phyloP scores from a whole-genome alignment of 2,888 invertebrate species.

The Cerceris rybyensis region DNA sequence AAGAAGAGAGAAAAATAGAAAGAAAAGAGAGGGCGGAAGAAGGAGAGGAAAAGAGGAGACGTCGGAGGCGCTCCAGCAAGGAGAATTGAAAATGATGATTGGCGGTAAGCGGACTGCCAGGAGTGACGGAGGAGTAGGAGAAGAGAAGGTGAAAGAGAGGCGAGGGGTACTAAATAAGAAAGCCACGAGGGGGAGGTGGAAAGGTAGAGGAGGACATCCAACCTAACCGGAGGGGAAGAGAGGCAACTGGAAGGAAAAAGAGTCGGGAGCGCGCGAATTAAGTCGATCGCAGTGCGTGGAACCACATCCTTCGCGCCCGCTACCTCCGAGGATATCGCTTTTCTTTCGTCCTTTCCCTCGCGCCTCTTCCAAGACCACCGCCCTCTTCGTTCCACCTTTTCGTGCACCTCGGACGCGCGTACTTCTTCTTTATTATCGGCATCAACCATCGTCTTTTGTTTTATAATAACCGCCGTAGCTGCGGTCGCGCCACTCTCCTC shows the following conservation, averaged over 20 bases:
- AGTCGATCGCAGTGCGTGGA: slow-evolving; percentile 81
- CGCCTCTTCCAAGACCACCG: slow-evolving; percentile 33
- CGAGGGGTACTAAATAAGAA: slow-evolving; percentile 69
- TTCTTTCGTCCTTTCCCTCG: slow-evolving; percentile 65
- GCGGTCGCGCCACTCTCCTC: slow-evolving; percentile 63
- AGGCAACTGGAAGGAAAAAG: slow-evolving; percentile 66
- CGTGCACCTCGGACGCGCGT: slow-evolving; percentile 61
- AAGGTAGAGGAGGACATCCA: slow-evolving; percentile 54
- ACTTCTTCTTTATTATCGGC: slow-evolving; percentile 80
- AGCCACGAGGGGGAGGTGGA: slow-evolving; percentile 61
- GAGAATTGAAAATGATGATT: slow-evolving; percentile 79
- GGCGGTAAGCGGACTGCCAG: slow-evolving; percentile 72
- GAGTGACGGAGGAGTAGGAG: slow-evolving; percentile 57
- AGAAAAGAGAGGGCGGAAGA: slow-evolving; percentile 29
- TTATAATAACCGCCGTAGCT: slow-evolving; percentile 79
- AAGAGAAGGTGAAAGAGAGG: slow-evolving; percentile 47
- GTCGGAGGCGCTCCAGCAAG: slow-evolving; percentile 71
- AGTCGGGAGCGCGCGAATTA: slow-evolving; percentile 79
- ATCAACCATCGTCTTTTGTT: slow-evolving; percentile 79
- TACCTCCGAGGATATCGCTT: slow-evolving; percentile 70
- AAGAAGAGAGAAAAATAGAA: slow-evolving; percentile 27
- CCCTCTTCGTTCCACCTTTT: slow-evolving; percentile 35
- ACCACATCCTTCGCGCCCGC: slow-evolving; percentile 80
- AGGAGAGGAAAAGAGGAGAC: slow-evolving; percentile 52
- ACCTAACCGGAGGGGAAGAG: slow-evolving; percentile 59